phyloP scores from a whole-genome alignment of 2,113 vertebrate genomes.

The Malurus elegans region DNA sequence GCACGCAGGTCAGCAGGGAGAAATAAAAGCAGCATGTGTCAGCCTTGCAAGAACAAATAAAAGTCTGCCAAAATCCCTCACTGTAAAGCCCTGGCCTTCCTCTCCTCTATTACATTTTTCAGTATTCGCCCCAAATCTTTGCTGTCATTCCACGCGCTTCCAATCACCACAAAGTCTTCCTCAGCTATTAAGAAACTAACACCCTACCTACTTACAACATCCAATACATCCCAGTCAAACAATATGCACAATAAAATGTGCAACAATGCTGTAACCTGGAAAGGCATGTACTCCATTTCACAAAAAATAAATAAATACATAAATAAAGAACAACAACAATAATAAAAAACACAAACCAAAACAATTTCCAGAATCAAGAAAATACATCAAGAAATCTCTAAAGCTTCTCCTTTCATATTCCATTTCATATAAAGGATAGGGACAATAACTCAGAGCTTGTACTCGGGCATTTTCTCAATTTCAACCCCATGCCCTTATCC shows the following conservation, averaged over 20 bases:
- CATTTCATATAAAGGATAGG: not conserved
- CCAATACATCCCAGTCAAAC: not conserved
- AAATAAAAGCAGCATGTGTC: not conserved
- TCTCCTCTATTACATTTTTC: not conserved
- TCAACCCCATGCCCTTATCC: not conserved
- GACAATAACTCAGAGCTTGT: not conserved
- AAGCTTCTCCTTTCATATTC: not conserved
- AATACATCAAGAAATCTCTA: not conserved
- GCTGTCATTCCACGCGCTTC: not conserved
- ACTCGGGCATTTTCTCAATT: not conserved
- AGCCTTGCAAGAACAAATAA: not conserved
- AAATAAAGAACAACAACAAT: not conserved
- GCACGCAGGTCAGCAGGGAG: not conserved
- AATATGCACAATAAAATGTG: not conserved
- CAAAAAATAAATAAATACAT: not conserved
- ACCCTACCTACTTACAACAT: not conserved
- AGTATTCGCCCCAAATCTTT: fast-evolving
- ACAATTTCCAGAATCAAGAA: not conserved
- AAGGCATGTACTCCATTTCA: not conserved
- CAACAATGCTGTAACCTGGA: not conserved
- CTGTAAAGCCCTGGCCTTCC: not conserved
- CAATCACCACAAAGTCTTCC: not conserved
- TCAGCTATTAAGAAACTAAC: not conserved
- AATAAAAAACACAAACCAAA: not conserved
- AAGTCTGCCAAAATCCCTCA: not conserved